These are phyloP conservation scores for Tiliqua scincoides DNA, from an alignment of 2,113 vertebrate species.

Conservation along the genomic window DNA sequence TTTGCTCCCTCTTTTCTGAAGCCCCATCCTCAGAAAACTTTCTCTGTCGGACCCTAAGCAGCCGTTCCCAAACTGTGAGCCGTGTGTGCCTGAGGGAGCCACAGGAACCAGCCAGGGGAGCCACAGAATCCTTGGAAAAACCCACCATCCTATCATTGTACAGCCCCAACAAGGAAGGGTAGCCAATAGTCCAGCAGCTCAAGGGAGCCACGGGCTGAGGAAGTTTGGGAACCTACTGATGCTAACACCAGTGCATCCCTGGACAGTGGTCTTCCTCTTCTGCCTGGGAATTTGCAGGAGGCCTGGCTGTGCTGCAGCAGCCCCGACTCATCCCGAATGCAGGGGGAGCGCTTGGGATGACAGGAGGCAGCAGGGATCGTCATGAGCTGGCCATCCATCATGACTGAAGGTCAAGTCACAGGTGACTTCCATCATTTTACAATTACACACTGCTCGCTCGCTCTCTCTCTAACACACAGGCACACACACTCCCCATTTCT, in stretches of 20 bases:
- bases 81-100: too few species aligned
- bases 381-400: conserved; percentile 58
- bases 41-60: background rate
- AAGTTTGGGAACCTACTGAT: too few species aligned
- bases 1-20: background rate
- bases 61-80: too few species aligned
- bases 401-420: conserved; percentile 59
- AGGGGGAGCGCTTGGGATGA: conserved; percentile 37
- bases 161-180: too few species aligned
- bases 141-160: too few species aligned
- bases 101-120: too few species aligned
- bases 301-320: rapidly evolving
- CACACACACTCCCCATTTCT: too few species aligned
- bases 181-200: too few species aligned
- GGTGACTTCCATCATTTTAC: conserved; percentile 64
- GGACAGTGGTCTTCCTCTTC: background rate
- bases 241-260: background rate
- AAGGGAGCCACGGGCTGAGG: too few species aligned
- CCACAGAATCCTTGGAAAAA: too few species aligned
- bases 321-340: conserved; percentile 28
- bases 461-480: too few species aligned
- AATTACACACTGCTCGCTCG: conserved; percentile 5
- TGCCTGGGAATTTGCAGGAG: conserved; percentile 14
- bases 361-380: conserved; percentile 40
- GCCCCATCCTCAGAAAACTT: background rate